Evolutionary conservation across 2,797 vertebrate genomes (phyloP), one percentile per base, ranked within the genome.

Genomic region (Sebastes jordani): DNA sequence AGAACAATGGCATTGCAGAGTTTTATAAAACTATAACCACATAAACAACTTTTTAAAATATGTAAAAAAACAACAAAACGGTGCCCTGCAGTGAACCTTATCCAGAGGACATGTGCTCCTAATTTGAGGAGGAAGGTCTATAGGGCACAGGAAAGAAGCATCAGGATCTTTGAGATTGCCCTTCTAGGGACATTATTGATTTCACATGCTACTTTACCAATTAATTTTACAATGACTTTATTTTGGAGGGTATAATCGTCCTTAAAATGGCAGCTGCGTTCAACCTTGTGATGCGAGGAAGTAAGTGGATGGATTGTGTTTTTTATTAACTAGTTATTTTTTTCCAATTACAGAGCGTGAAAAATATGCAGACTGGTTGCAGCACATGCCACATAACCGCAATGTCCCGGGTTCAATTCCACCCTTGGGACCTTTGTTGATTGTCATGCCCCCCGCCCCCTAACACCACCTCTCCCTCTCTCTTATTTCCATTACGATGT

Each of bases 1-100:
- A 74, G 72, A 87, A 88, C 85, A 88, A 89, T 84, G 65, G 56
- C 34, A 77, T 38, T 65, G 80, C 27, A 10, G 71, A 70, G 63
- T 74, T 86, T 86, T 46, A 23, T 16, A 61, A 38, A 88, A 70
- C 67, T 71, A 22, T 32, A 70, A 88, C 77, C 84, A 75, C 83
- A 81, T 56, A 63, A 75, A 64, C 78, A 80, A 49, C 20, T 72
- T 69, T 78, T 60, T 73, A 63, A 85, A 81, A 80, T 66, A 79
- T 77, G 66, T 77, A 3, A 54, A 66, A 32, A 32, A 20, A 66
- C 59, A 84, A 81, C 69, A 74, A 68, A 82, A 30, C 4, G 1
- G 54, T 74, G 42, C 60, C 68, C 61, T 71, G 46, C 7, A 63
- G 73, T 63, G 52, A 36, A 27, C 36, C 74, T 60, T 8, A 78